Conservation (phyloP, 2,113 vertebrate species). For the Ophthalmolycus amberensis region DNA sequence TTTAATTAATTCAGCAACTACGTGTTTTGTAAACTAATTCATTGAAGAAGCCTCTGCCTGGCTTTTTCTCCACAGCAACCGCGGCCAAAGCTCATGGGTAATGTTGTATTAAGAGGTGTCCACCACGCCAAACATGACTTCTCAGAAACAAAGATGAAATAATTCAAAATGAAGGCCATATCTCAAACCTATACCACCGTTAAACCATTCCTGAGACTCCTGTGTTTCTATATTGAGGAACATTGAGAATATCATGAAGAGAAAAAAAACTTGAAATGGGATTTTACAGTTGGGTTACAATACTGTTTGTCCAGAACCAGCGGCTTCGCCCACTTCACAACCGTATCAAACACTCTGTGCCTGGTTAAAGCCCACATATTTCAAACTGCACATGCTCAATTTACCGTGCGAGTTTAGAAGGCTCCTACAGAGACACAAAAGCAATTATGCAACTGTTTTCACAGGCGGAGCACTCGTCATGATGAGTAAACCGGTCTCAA, state of each 20-base stretch:
- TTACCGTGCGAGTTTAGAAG: slow-evolving; percentile 3
- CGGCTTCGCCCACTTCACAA: not conserved
- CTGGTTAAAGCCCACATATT: slow-evolving; percentile 21
- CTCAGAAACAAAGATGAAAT: not conserved
- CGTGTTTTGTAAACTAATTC: not conserved
- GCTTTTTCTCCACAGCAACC: not conserved
- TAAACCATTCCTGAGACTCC: not conserved
- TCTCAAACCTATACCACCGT: not conserved
- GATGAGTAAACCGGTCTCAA: slow-evolving; percentile 5
- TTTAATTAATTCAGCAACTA: not conserved
- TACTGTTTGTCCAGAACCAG: not conserved
- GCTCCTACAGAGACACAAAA: slow-evolving; percentile 1
- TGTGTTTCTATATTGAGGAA: not conserved
- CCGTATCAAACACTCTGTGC: not conserved
- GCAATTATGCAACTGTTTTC: slow-evolving; percentile 9
- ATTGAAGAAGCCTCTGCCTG: not conserved
- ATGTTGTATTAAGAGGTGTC: not conserved
- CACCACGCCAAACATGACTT: not conserved
- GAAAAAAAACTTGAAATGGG: not conserved
- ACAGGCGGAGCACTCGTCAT: not conserved
- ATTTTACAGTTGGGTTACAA: not conserved
- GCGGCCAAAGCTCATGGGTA: not conserved
- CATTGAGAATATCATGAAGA: not conserved
- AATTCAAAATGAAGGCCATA: not conserved
- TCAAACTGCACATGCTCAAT: not conserved